Conservation (phyloP, 2,113 vertebrate species). For the Alces alces region DNA sequence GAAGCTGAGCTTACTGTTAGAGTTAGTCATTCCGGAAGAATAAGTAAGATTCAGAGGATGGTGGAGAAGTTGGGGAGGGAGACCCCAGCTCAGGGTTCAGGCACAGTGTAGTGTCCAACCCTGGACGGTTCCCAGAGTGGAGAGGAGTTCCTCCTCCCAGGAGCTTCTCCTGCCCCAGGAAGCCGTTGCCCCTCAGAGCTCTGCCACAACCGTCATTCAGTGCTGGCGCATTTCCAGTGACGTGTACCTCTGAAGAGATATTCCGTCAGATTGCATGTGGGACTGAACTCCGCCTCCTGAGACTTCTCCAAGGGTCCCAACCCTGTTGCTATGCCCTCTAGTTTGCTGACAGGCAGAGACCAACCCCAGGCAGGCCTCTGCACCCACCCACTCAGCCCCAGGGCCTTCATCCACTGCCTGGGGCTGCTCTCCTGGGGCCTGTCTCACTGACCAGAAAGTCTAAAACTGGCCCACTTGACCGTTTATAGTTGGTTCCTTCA, state of each 20-base stretch:
- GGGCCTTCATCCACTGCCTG: background rate
- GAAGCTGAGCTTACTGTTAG: background rate
- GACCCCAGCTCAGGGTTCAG: background rate
- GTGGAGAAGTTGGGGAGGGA: background rate
- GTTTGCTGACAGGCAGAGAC: background rate
- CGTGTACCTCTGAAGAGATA: background rate
- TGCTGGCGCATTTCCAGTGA: too few relatives aligned
- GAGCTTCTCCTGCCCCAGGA: background rate
- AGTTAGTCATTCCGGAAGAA: background rate
- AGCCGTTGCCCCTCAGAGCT: background rate
- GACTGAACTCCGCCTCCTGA: background rate
- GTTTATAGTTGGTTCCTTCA: background rate
- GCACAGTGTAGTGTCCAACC: background rate
- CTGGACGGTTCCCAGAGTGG: accelerated
- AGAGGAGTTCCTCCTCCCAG: background rate
- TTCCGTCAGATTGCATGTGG: accelerated
- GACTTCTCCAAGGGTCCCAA: background rate
- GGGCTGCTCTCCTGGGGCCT: background rate
- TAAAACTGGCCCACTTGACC: background rate
- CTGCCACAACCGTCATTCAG: background rate
- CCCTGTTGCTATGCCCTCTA: background rate
- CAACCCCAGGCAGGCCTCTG: background rate
- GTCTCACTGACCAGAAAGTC: background rate
- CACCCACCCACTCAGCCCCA: accelerated
- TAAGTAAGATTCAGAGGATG: background rate